A percentile compares a stretch with the other conserved stretches of the same genome.
These are phyloP conservation scores for Luperina nickerlii DNA, from an alignment of 2,888 invertebrate genomes.

Conservation along the genomic window DNA sequence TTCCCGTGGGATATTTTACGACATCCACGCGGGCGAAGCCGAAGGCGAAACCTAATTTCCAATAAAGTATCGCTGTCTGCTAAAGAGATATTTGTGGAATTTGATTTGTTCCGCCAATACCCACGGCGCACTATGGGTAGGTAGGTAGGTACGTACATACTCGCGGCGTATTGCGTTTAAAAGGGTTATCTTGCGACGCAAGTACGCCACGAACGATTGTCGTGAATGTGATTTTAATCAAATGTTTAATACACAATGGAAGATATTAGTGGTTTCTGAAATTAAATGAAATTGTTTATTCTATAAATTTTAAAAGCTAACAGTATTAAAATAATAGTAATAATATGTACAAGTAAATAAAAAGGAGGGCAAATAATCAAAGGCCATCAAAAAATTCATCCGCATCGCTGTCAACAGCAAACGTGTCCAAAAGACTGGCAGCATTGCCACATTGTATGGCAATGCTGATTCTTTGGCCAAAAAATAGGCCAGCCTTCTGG, in stretches of 20 bases:
- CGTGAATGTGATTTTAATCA: not conserved
- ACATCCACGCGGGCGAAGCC: not conserved
- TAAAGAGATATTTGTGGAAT: slow-evolving; percentile 50
- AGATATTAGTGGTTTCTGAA: not conserved
- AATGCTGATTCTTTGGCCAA: too few relatives aligned
- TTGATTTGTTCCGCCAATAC: slow-evolving; percentile 37
- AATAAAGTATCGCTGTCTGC: slow-evolving; percentile 47
- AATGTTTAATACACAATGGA: not conserved
- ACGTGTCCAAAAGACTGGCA: too few relatives aligned
- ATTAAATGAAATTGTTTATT: too few relatives aligned
- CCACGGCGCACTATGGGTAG: not conserved
- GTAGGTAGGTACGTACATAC: not conserved
- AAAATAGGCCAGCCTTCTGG: too few relatives aligned
- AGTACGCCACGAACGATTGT: not conserved
- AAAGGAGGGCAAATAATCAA: too few relatives aligned
- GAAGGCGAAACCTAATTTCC: slow-evolving; percentile 14
- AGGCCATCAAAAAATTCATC: too few relatives aligned
- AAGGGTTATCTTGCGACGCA: slow-evolving; percentile 11
- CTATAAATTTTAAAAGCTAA: too few relatives aligned
- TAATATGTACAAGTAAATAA: too few relatives aligned
- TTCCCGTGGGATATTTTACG: not conserved
- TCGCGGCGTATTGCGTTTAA: slow-evolving; percentile 26
- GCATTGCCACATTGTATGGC: too few relatives aligned
- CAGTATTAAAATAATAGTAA: too few relatives aligned
- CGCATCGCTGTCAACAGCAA: too few relatives aligned